These are phyloP conservation scores for Acronicta alni DNA, from an alignment of 2,888 invertebrate genomes.

Conservation along the genomic window DNA sequence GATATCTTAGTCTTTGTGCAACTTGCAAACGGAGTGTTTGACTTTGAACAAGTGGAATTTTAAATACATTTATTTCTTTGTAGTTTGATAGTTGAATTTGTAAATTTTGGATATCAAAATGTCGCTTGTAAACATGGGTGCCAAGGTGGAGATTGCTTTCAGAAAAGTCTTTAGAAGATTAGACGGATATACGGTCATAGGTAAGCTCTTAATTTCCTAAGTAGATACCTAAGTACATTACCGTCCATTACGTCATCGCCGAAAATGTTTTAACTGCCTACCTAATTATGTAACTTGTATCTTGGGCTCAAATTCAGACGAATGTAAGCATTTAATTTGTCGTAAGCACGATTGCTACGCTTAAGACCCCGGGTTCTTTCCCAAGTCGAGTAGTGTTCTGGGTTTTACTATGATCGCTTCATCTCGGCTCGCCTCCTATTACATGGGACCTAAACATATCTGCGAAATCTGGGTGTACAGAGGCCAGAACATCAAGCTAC, in stretches of 20 bases:
- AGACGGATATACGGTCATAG: conserved; percentile 77
- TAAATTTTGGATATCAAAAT: conserved; percentile 41
- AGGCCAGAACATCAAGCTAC: too few species aligned
- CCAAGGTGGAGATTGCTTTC: conserved; percentile 66
- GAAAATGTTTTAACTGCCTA: not conserved
- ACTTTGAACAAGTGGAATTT: conserved; percentile 7
- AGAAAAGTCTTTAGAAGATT: conserved; percentile 72
- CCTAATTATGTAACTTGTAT: too few species aligned
- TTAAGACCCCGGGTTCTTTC: too few species aligned
- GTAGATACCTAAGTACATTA: not conserved
- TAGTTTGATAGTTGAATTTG: not conserved
- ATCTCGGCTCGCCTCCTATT: too few species aligned
- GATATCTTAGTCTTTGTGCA: conserved; percentile 44
- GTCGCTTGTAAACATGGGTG: conserved; percentile 60
- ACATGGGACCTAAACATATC: too few species aligned
- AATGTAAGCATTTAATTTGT: too few species aligned
- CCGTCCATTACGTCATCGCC: conserved; percentile 11
- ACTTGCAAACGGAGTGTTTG: conserved; percentile 30
- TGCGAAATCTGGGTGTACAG: too few species aligned
- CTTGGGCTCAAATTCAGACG: too few species aligned
- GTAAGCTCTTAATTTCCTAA: conserved; percentile 59
- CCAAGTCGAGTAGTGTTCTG: too few species aligned
- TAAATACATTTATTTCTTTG: not conserved
- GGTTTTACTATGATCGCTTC: too few species aligned
- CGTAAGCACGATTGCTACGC: too few species aligned